Conservation (phyloP, 2,113 vertebrate species). For the Hepsetus odoe region DNA sequence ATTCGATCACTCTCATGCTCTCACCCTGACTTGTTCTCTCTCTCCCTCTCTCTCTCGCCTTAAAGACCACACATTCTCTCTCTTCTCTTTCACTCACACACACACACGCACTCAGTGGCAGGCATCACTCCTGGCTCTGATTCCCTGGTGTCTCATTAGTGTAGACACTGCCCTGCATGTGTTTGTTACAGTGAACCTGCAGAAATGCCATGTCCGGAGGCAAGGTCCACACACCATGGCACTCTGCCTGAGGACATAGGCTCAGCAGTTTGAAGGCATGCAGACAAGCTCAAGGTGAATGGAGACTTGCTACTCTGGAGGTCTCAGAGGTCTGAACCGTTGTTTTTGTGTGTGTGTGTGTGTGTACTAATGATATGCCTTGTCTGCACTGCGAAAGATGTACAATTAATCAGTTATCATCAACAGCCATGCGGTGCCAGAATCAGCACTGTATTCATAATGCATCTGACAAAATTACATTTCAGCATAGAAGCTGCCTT, state of each 20-base stretch:
- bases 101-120: conserved; percentile 8
- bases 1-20: background rate
- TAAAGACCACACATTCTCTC: too few relatives aligned
- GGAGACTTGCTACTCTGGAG: background rate
- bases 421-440: background rate
- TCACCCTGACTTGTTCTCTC: background rate
- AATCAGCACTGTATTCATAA: conserved; percentile 16
- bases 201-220: conserved; percentile 59
- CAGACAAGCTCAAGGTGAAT: conserved; percentile 36
- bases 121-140: conserved; percentile 25
- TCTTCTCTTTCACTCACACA: conserved; percentile 34
- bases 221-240: conserved; percentile 51
- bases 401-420: conserved; percentile 6
- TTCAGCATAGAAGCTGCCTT: background rate
- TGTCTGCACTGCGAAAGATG: conserved; percentile 29
- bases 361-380: conserved; percentile 16
- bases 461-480: conserved; percentile 12
- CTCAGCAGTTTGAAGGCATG: conserved; percentile 13
- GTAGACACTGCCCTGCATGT: conserved; percentile 56
- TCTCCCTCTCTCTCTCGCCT: background rate
- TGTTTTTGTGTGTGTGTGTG: too few relatives aligned
- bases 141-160: conserved; percentile 71
- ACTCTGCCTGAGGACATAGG: conserved; percentile 50
- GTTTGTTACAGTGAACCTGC: conserved; percentile 51
- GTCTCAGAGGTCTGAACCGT: background rate